phyloP scores from a whole-genome alignment of 2,888 invertebrate genomes.

The Eupithecia pulchellata region DNA sequence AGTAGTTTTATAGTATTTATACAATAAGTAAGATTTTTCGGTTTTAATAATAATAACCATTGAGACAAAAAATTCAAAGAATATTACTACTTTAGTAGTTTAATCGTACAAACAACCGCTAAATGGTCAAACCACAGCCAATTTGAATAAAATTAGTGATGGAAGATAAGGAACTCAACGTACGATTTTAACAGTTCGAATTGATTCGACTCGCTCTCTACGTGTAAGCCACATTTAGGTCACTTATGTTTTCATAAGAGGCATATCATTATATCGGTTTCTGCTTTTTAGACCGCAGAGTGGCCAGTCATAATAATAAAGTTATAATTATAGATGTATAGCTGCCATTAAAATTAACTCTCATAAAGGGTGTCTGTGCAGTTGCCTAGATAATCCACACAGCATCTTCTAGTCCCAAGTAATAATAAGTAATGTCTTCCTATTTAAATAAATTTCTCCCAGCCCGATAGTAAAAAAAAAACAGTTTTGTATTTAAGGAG shows the following conservation, averaged over 20 bases:
- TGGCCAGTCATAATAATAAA: constrained; percentile 32
- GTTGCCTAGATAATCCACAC: no score
- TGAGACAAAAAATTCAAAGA: background rate
- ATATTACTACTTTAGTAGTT: background rate
- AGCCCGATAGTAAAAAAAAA: background rate
- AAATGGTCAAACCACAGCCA: background rate
- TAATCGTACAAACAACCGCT: background rate
- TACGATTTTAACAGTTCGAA: constrained; percentile 10
- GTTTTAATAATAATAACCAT: no score
- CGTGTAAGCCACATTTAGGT: constrained; percentile 43
- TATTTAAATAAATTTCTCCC: background rate
- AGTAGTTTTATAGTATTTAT: no score
- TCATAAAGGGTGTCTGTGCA: no score
- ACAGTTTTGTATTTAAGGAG: background rate
- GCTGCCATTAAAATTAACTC: no score
- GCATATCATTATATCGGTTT: constrained; percentile 41
- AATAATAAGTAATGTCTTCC: no score
- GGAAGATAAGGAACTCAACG: background rate
- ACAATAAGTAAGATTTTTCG: no score
- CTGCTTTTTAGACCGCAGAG: constrained; percentile 27
- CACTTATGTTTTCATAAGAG: constrained; percentile 39
- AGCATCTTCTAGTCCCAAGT: no score
- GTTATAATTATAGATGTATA: no score
- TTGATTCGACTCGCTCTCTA: constrained; percentile 26
- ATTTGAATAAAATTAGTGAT: background rate